These are phyloP conservation scores for Poecilia picta DNA, from an alignment of 2,797 vertebrate species.

Conservation along the genomic window DNA sequence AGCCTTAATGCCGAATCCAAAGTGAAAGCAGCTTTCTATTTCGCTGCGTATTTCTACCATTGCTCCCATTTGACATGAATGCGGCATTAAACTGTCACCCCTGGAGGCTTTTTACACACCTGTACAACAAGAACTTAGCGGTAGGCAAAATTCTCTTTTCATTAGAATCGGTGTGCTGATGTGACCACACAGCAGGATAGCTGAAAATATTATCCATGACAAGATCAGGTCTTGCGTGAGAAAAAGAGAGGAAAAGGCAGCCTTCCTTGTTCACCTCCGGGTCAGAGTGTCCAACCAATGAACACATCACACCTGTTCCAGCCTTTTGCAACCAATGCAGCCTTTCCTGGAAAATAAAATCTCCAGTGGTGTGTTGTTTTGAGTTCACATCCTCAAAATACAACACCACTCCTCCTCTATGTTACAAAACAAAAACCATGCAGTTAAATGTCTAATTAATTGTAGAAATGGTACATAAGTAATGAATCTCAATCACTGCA, in stretches of 20 bases:
- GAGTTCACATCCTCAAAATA: not conserved
- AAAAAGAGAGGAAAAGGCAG: constrained; percentile 40
- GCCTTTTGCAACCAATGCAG: constrained; percentile 27
- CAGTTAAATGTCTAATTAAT: constrained; percentile 3
- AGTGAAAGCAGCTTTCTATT: constrained; percentile 18
- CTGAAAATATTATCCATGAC: constrained; percentile 60
- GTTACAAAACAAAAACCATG: not conserved
- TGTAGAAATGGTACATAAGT: not conserved
- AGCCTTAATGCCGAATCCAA: constrained; percentile 22
- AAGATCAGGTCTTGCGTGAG: constrained; percentile 61
- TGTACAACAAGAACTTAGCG: constrained; percentile 59
- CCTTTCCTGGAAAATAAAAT: constrained; percentile 36
- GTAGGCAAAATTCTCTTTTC: constrained; percentile 53
- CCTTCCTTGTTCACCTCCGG: constrained; percentile 48
- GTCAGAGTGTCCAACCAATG: constrained; percentile 61
- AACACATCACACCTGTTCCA: constrained; percentile 55
- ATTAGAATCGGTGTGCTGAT: constrained; percentile 55
- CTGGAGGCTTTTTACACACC: constrained; percentile 59
- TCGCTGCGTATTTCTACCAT: constrained; percentile 18
- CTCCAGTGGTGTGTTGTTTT: constrained; percentile 10
- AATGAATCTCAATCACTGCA: not conserved
- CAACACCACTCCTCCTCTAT: not conserved
- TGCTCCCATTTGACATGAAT: constrained; percentile 40
- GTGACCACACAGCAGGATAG: constrained; percentile 38
- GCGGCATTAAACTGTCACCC: constrained; percentile 60